Percentiles rank a stretch among this genome's conserved stretches.
phyloP scores from a whole-genome alignment of 2,888 invertebrate species.

The Antitype chi region DNA sequence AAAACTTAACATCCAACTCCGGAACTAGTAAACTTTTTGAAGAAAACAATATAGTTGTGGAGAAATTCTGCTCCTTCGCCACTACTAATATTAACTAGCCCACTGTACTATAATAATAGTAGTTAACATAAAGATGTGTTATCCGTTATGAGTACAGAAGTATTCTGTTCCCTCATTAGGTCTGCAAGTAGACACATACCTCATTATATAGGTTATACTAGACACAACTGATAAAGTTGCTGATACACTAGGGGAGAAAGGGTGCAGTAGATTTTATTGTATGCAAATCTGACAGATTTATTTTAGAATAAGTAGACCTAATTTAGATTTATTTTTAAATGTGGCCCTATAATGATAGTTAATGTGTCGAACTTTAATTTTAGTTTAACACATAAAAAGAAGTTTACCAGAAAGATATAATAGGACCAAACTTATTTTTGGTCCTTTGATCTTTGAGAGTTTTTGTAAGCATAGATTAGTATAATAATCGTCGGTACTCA shows the following conservation, averaged over 20 bases:
- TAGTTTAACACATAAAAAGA: not conserved
- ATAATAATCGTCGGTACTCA: not conserved
- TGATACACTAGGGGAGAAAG: slow-evolving; percentile 27
- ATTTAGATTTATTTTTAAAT: too few relatives aligned
- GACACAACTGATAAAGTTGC: slow-evolving; percentile 26
- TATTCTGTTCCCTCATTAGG: slow-evolving; percentile 26
- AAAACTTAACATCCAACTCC: slow-evolving; percentile 8
- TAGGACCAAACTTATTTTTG: not conserved
- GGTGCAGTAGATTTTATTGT: not conserved
- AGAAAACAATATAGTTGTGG: not conserved
- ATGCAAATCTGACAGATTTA: not conserved
- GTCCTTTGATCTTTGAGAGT: not conserved
- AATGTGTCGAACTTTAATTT: not conserved
- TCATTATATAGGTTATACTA: slow-evolving; percentile 32
- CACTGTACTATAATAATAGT: not conserved
- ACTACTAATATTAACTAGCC: not conserved
- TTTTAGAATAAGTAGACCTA: not conserved
- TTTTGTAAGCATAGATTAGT: not conserved
- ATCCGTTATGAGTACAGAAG: slow-evolving; percentile 12
- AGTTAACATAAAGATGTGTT: slow-evolving; percentile 34
- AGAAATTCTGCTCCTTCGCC: not conserved
- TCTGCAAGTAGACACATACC: slow-evolving; percentile 25
- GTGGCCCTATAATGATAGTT: not conserved
- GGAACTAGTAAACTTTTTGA: not conserved
- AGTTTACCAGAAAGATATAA: not conserved